A percentile compares a stretch with the other conserved stretches of the same genome.
phyloP scores from a whole-genome alignment of 2,113 vertebrate genomes.

The Narcine bancroftii region DNA sequence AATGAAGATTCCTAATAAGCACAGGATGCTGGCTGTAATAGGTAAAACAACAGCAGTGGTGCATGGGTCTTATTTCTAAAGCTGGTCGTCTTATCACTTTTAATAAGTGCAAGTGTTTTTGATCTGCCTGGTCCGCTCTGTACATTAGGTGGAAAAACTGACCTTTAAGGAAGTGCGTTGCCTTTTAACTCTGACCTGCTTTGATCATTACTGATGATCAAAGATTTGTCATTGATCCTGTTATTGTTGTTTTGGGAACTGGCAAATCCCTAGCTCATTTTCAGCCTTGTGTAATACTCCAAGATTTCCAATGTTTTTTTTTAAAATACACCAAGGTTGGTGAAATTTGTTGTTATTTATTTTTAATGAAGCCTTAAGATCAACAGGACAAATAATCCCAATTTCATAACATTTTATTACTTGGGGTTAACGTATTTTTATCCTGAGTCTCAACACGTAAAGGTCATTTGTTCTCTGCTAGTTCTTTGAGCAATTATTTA shows the following conservation, averaged over 20 bases:
- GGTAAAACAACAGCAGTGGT: neutral
- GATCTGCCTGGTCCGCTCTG: neutral
- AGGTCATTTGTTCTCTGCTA: neutral
- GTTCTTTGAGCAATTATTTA: neutral
- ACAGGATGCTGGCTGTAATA: neutral
- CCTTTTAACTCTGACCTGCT: neutral
- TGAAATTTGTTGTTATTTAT: slow-evolving; percentile 7
- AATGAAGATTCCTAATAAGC: neutral
- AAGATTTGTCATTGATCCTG: neutral
- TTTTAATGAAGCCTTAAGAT: neutral
- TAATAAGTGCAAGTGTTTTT: neutral
- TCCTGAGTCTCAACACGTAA: neutral
- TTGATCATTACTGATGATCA: slow-evolving; percentile 14
- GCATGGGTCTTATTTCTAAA: neutral
- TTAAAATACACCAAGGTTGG: neutral
- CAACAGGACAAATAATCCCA: neutral
- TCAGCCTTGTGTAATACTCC: neutral
- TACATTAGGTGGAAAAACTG: neutral
- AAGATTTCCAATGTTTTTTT: neutral
- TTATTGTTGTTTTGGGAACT: slow-evolving; percentile 14
- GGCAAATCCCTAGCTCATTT: slow-evolving; percentile 9
- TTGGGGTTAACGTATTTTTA: neutral
- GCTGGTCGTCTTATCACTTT: neutral
- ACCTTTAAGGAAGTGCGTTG: slow-evolving; percentile 23
- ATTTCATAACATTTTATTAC: neutral